phyloP scores from a whole-genome alignment of 1,140 invertebrate genomes.

The Anagrus nilaparvatae region DNA sequence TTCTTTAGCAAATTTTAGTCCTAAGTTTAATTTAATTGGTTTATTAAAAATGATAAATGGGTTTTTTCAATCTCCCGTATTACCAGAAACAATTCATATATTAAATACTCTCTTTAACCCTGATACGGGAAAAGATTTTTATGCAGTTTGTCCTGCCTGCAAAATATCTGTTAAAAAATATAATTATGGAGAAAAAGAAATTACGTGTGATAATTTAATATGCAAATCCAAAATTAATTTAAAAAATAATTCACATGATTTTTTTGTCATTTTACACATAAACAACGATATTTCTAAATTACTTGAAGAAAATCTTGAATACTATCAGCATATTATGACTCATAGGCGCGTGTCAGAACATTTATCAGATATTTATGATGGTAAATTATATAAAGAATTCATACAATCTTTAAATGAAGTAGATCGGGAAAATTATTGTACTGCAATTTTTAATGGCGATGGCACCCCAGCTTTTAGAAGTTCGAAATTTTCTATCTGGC shows the following conservation, averaged over 20 bases:
- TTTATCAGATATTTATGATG: conserved; percentile 10
- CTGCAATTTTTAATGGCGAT: conserved; percentile 10
- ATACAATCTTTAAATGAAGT: conserved; percentile 1
- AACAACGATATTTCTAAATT: conserved; percentile 5
- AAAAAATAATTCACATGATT: conserved; percentile 9
- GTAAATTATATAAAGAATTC: conserved; percentile 4
- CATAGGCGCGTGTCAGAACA: not conserved
- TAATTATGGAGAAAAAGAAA: not conserved
- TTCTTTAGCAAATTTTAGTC: not conserved
- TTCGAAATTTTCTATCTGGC: conserved; percentile 1
- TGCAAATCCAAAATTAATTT: conserved; percentile 6
- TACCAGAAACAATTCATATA: conserved; percentile 1
- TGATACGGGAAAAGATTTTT: not conserved
- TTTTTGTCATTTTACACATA: conserved; percentile 13
- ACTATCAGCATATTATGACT: conserved; percentile 8
- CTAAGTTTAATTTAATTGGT: not conserved
- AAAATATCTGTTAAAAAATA: conserved; percentile 5
- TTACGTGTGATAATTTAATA: not conserved
- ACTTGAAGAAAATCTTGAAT: conserved; percentile 5
- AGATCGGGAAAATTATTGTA: conserved; percentile 5
- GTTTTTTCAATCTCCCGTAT: not conserved
- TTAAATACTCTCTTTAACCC: conserved; percentile 12
- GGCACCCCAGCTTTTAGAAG: conserved; percentile 9
- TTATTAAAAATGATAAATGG: conserved; percentile 4
- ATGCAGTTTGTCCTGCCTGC: conserved; percentile 11